Percentiles rank a stretch among this genome's conserved stretches.
Conservation (phyloP, 2,888 invertebrate genomes). For the Lampropteryx suffumata region DNA sequence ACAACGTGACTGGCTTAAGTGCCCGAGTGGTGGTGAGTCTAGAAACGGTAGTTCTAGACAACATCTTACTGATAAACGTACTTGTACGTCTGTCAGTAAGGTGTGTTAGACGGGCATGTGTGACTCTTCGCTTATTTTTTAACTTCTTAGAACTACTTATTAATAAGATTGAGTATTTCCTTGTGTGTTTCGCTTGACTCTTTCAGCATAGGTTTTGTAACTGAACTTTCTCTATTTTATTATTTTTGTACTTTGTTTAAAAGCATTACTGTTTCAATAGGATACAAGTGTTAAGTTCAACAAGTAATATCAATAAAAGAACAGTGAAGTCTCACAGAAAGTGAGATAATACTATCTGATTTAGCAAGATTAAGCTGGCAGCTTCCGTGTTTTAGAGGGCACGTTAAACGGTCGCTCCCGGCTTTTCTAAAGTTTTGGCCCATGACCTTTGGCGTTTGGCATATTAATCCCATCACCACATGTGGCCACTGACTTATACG, state of each 20-base stretch:
- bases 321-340: too few relatives aligned
- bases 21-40: slow-evolving; percentile 81
- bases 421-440: too few relatives aligned
- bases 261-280: not conserved
- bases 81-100: slow-evolving; percentile 8
- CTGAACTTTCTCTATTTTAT: slow-evolving; percentile 7
- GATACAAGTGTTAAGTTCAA: too few relatives aligned
- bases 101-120: slow-evolving; percentile 56
- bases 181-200: slow-evolving; percentile 38
- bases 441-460: too few relatives aligned
- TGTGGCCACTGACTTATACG: too few relatives aligned
- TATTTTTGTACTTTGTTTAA: slow-evolving; percentile 16
- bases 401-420: too few relatives aligned
- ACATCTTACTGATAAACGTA: slow-evolving; percentile 16
- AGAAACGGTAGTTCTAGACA: slow-evolving; percentile 75
- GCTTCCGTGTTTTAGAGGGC: not conserved
- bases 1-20: slow-evolving; percentile 80
- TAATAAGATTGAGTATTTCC: slow-evolving; percentile 34
- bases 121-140: slow-evolving; percentile 53
- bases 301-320: too few relatives aligned
- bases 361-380: too few relatives aligned
- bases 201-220: slow-evolving; percentile 39
- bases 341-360: too few relatives aligned
- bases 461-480: too few relatives aligned
- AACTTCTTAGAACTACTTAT: slow-evolving; percentile 38